A percentile compares a stretch with the other conserved stretches of the same genome.
phyloP scores from a whole-genome alignment of 23 tunicate genomes.

The Pegea sp. region DNA sequence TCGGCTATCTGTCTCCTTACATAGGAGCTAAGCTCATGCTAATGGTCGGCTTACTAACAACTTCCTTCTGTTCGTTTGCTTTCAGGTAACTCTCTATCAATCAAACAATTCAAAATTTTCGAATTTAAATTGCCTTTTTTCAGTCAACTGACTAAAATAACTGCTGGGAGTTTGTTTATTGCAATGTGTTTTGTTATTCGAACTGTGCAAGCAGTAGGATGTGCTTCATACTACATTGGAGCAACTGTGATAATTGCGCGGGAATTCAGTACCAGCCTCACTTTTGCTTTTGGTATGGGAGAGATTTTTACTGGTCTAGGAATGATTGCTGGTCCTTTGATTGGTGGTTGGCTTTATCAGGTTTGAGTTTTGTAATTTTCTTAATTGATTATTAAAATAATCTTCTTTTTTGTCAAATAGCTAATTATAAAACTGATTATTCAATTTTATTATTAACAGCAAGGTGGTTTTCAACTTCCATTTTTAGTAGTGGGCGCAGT shows the following conservation, averaged over 20 bases:
- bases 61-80: background rate
- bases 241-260: constrained; percentile 23
- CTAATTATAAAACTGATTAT: too few species aligned
- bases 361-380: constrained; percentile 3
- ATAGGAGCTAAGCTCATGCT: constrained; percentile 20
- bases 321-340: constrained; percentile 34
- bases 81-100: background rate
- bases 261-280: constrained; percentile 17
- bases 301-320: constrained; percentile 41
- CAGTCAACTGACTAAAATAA: constrained; percentile 7
- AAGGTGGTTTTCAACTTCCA: constrained; percentile 38
- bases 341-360: constrained; percentile 26
- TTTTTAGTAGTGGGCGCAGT: constrained; percentile 8
- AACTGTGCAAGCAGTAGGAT: constrained; percentile 21
- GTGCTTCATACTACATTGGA: constrained; percentile 34
- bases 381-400: too few species aligned
- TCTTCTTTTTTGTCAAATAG: too few species aligned
- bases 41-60: constrained; percentile 9
- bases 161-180: constrained; percentile 2
- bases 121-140: background rate
- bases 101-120: background rate
- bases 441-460: constrained; percentile 3
- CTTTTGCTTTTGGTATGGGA: constrained; percentile 28
- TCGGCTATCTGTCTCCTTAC: constrained; percentile 14
- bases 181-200: constrained; percentile 8